Percentiles rank a stretch among this genome's conserved stretches.
phyloP scores from a whole-genome alignment of 2,113 vertebrate genomes.

The Semicossyphus pulcher region DNA sequence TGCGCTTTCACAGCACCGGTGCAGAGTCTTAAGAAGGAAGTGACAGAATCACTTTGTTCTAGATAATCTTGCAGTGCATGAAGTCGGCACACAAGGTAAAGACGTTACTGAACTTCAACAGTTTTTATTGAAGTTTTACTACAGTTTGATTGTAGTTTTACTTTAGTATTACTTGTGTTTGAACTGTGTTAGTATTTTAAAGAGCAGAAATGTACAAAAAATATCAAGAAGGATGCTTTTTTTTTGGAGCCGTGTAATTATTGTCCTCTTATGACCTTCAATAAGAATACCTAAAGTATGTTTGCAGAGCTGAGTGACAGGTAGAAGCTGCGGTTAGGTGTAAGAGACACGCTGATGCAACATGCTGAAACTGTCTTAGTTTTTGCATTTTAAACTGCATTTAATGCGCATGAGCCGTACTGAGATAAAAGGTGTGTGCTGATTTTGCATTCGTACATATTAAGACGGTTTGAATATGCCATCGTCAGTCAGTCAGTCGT shows the following conservation, averaged over 20 bases:
- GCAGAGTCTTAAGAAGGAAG: constrained; percentile 53
- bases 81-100: constrained; percentile 52
- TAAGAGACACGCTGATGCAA: constrained; percentile 65
- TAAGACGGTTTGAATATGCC: too few species aligned
- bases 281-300: neutral
- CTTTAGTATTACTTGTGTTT: neutral
- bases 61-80: constrained; percentile 38
- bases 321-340: constrained; percentile 40
- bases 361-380: constrained; percentile 59
- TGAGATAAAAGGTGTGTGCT: neutral
- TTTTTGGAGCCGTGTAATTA: too few species aligned
- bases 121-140: neutral
- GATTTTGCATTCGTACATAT: constrained; percentile 10
- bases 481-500: neutral
- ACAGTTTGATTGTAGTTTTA: neutral
- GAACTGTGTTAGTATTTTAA: neutral
- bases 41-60: constrained; percentile 48
- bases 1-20: constrained; percentile 28
- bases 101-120: neutral
- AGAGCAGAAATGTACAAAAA: neutral
- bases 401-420: neutral
- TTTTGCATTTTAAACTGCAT: constrained; percentile 9
- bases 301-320: constrained; percentile 12
- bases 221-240: too few species aligned
- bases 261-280: neutral